Evolutionary conservation across 2,797 vertebrate genomes (phyloP), one percentile per base, ranked within the genome.

Genomic region (Poecilia picta): DNA sequence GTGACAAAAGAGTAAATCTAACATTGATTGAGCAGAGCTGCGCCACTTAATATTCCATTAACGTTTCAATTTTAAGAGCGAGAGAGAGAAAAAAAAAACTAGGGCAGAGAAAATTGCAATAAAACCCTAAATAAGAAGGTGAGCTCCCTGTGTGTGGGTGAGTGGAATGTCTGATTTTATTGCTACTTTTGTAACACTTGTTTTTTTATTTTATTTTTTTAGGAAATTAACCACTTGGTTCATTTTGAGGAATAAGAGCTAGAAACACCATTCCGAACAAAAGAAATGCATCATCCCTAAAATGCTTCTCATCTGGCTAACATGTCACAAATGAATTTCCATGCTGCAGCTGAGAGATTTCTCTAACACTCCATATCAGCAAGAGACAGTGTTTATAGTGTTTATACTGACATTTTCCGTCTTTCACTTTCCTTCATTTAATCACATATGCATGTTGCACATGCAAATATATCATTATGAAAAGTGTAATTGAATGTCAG

Each of bases 41-140:
- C 66, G 64, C 77, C 41, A 79, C 81, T 89, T 88, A 80, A 89
- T 85, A 87, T 85, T 83, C 74, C 85, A 91, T 88, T 85, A 87
- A 86, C 79, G 80, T 79, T 89, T 89, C 82, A 73, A 83, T 91
- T 87, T 86, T 79, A 53, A 77, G 62, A 31, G 72, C 68, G 83
- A 77, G 75, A 72, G 74, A 72, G 83, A 77, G 77, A 64, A 83
- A 78, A 86, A 36, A 39, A 55, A 51, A 82, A 76, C 5, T 28
- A 47, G 33, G 25, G 45, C 59, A 71, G 55, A 3, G 71, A 79
- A 81, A 79, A 75, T 72, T n/a, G 45, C 77, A 72, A 75, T 46
- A 59, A 79, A 87, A 74, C 57, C 66, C 83, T 43, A 66, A 51
- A 28, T 62, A 72, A 78, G 18, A 79, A 80, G 71, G n/a, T 2